Conservation (phyloP, 2,113 vertebrate species). For the Poeciliopsis retropinna region DNA sequence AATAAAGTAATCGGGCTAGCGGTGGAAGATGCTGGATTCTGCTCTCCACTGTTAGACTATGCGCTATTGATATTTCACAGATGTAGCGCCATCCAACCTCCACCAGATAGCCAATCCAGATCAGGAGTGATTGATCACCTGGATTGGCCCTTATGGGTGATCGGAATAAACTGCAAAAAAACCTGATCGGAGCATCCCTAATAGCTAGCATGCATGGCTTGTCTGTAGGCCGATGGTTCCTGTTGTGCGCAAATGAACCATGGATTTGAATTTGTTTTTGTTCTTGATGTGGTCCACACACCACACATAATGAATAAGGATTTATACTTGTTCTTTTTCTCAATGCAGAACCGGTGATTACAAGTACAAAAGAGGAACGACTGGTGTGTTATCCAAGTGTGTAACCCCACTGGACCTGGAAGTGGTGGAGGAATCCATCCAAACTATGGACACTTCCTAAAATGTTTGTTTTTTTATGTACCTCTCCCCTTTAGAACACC, state of each 20-base stretch:
- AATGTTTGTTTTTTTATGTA: slow-evolving; percentile 7
- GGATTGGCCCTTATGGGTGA: no score
- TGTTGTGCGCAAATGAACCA: slow-evolving; percentile 5
- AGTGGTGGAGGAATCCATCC: slow-evolving; percentile 84
- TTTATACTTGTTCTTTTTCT: neutral
- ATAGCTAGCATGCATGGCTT: neutral
- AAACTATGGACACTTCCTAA: slow-evolving; percentile 89
- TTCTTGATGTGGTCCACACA: no score
- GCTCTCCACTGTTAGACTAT: no score
- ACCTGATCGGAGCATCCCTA: no score
- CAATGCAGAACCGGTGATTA: slow-evolving; percentile 77
- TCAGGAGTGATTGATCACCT: no score
- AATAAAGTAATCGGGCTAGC: no score
- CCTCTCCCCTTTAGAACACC: neutral
- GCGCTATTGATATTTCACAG: no score
- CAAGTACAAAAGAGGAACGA: slow-evolving; percentile 84
- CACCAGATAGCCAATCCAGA: no score
- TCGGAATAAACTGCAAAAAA: no score
- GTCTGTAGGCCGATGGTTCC: neutral
- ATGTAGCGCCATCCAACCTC: no score
- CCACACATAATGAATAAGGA: no score
- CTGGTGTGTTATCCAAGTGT: slow-evolving; percentile 77
- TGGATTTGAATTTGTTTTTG: neutral
- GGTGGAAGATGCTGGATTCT: no score
- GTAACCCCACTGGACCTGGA: slow-evolving; percentile 80